Conservation (phyloP, 2,113 vertebrate genomes). For the Pangasianodon gigas region DNA sequence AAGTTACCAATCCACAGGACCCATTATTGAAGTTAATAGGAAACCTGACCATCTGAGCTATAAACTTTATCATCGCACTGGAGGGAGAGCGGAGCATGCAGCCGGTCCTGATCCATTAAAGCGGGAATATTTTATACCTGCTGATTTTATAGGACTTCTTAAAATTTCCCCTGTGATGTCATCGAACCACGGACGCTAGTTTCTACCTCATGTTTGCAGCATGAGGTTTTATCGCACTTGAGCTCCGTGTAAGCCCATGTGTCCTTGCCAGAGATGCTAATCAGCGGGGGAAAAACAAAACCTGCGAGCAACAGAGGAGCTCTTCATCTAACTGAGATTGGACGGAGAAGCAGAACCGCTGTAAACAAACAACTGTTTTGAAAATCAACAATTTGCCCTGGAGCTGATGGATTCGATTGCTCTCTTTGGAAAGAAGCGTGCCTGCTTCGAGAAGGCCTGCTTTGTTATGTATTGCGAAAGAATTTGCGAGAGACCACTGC, state of each 20-base stretch:
- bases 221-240: slow-evolving; percentile 38
- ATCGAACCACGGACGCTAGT: slow-evolving; percentile 12
- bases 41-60: slow-evolving; percentile 52
- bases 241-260: slow-evolving; percentile 11
- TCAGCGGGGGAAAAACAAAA: slow-evolving; percentile 21
- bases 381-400: background rate
- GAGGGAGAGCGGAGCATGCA: slow-evolving; percentile 7
- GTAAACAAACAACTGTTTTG: slow-evolving; percentile 21
- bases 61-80: slow-evolving; percentile 38
- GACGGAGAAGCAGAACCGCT: background rate
- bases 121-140: slow-evolving; percentile 45
- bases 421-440: background rate
- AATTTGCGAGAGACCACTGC: background rate
- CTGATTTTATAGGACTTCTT: slow-evolving; percentile 42
- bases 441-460: background rate
- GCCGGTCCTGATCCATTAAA: slow-evolving; percentile 38
- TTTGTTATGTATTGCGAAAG: background rate
- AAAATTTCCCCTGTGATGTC: slow-evolving; percentile 38
- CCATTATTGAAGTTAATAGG: slow-evolving; percentile 41
- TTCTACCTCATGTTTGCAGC: slow-evolving; percentile 1
- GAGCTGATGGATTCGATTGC: background rate
- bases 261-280: slow-evolving; percentile 41
- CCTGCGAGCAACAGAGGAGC: slow-evolving; percentile 5
- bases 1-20: slow-evolving; percentile 41
- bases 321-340: too few relatives aligned